Conservation (phyloP, 2,113 vertebrate genomes). For the Steatornis caripensis region DNA sequence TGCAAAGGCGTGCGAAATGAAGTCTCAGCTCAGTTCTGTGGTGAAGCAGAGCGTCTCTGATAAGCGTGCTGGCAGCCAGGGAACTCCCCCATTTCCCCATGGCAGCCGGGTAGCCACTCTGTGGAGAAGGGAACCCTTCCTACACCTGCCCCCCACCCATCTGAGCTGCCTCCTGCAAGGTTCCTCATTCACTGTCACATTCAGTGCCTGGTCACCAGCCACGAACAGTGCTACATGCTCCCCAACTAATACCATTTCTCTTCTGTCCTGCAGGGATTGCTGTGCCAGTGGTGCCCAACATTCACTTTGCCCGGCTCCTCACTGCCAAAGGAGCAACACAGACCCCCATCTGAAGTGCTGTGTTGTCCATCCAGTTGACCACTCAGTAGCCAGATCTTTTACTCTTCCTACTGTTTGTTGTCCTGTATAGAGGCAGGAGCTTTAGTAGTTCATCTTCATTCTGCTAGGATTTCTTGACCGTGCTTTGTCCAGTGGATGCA, state of each 20-base stretch:
- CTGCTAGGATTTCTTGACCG: neutral
- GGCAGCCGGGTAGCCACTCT: neutral
- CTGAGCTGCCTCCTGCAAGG: neutral
- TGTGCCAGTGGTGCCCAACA: neutral
- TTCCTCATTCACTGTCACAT: neutral
- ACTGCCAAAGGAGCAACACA: neutral
- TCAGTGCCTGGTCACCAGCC: neutral
- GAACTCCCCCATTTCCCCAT: neutral
- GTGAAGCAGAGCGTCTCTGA: neutral
- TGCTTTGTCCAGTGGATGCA: neutral
- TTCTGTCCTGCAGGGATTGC: neutral
- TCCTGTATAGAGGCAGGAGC: neutral
- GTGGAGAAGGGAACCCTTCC: neutral
- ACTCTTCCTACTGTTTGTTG: neutral
- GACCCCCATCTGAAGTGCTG: neutral
- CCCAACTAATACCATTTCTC: neutral
- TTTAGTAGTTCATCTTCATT: neutral
- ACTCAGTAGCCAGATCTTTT: neutral
- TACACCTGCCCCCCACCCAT: neutral
- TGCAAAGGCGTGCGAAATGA: neutral
- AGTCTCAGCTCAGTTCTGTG: neutral
- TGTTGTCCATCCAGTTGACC: neutral
- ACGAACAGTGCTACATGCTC: accelerated
- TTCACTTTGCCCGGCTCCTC: neutral
- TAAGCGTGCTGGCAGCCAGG: neutral